Evolutionary conservation across 2,888 invertebrate species (phyloP).

Genomic region (Spilosoma lubricipeda): DNA sequence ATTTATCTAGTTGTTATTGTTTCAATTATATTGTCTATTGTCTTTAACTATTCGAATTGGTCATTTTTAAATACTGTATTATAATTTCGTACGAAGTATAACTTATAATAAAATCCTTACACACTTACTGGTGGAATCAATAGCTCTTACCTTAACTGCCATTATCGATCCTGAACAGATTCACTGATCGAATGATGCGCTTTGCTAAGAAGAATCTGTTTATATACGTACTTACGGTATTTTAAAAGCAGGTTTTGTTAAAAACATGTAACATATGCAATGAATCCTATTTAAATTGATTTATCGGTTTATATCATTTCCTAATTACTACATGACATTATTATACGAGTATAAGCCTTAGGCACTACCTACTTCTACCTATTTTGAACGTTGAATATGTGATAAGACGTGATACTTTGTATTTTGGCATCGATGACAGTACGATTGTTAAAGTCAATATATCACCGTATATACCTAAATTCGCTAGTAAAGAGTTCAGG

Average conservation of each 20-base stretch:
- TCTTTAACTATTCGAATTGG: background rate
- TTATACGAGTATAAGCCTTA: background rate
- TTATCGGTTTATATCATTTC: conserved; percentile 3
- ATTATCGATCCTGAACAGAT: conserved; percentile 64
- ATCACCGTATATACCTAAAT: too few relatives aligned
- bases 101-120: background rate
- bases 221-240: background rate
- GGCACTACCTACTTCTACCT: background rate
- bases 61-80: background rate
- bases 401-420: too few relatives aligned
- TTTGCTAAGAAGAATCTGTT: background rate
- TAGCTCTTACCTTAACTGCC: conserved; percentile 70
- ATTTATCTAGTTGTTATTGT: background rate
- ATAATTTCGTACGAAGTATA: background rate
- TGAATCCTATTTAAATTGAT: conserved; percentile 10
- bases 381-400: background rate
- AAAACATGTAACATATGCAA: background rate
- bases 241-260: conserved; percentile 3
- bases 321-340: conserved; percentile 13
- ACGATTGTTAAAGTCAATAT: background rate
- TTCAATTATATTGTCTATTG: background rate
- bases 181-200: conserved; percentile 61
- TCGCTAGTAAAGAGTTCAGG: too few relatives aligned
- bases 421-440: background rate
- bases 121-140: too few relatives aligned